Evolutionary conservation across 2,113 vertebrate genomes (phyloP).

Genomic region (Bothrops jararaca): DNA sequence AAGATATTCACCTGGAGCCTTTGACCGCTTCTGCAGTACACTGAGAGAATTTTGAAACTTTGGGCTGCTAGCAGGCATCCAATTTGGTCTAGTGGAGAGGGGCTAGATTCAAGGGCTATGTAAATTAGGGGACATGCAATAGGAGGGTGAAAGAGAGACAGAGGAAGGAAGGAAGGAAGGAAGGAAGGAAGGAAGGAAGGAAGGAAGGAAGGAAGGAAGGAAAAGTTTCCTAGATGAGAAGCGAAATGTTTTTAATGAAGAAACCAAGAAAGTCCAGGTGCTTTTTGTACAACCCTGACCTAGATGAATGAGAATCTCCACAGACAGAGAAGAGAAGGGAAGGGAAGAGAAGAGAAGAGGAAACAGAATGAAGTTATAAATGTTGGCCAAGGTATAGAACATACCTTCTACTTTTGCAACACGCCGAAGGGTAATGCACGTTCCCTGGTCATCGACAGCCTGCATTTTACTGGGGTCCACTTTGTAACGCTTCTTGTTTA

Average conservation of each 20-base stretch:
- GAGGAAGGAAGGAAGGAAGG: too few relatives aligned
- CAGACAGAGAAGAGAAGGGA: too few relatives aligned
- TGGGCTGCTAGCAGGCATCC: background rate
- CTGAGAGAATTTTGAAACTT: background rate
- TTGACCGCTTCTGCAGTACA: background rate
- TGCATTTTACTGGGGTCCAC: constrained; percentile 56
- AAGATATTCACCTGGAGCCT: background rate
- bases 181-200: too few relatives aligned
- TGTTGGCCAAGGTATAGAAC: background rate
- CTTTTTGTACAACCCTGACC: background rate
- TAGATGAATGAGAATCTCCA: background rate
- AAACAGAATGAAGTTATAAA: background rate
- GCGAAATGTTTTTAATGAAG: background rate
- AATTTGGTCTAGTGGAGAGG: background rate
- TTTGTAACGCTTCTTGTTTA: constrained; percentile 55
- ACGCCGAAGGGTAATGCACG: constrained; percentile 51
- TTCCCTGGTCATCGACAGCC: constrained; percentile 58
- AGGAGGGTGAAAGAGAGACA: background rate
- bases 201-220: too few relatives aligned
- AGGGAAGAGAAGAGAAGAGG: background rate
- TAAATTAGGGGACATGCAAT: background rate
- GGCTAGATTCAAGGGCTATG: background rate
- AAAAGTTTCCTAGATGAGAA: background rate
- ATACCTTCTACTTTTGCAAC: constrained; percentile 75
- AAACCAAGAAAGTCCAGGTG: background rate